A percentile compares a stretch with the other conserved stretches of the same genome.
Evolutionary conservation across 2,888 invertebrate genomes (phyloP).

Genomic region (Sisyra terminalis): DNA sequence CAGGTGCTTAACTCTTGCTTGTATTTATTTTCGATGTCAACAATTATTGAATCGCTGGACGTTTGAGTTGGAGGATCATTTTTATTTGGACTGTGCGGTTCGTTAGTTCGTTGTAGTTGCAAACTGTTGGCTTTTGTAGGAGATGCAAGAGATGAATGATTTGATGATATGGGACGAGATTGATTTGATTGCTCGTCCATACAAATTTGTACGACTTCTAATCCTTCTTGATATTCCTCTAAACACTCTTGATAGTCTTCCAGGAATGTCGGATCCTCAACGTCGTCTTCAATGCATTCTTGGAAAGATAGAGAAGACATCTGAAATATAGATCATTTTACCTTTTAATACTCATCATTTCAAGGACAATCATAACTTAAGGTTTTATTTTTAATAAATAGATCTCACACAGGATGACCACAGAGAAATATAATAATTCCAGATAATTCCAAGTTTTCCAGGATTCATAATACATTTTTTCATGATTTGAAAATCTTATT

Average conservation of each 20-base stretch:
- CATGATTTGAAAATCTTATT: too few species aligned
- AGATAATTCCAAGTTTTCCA: too few species aligned
- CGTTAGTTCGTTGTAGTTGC: too few species aligned
- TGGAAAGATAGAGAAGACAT: conserved; percentile 19
- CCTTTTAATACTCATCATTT: too few species aligned
- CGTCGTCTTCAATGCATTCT: conserved; percentile 38
- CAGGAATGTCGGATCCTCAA: conserved; percentile 44
- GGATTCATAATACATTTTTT: too few species aligned
- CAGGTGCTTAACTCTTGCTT: conserved; percentile 6
- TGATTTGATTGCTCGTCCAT: conserved; percentile 35
- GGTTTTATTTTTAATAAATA: too few species aligned
- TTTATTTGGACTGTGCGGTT: too few species aligned
- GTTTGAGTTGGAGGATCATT: too few species aligned
- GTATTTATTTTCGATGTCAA: conserved; percentile 6
- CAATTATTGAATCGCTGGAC: background rate
- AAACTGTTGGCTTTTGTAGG: background rate
- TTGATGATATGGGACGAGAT: background rate
- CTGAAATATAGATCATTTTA: conserved; percentile 11
- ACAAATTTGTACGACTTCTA: conserved; percentile 44
- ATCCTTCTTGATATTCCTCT: conserved; percentile 44
- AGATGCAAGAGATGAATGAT: background rate
- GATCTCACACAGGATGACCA: too few species aligned
- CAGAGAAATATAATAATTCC: too few species aligned
- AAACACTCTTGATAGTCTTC: conserved; percentile 48
- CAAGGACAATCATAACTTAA: too few species aligned